Evolutionary conservation across 2,888 invertebrate genomes (phyloP).

Genomic region (Perdita meconis): DNA sequence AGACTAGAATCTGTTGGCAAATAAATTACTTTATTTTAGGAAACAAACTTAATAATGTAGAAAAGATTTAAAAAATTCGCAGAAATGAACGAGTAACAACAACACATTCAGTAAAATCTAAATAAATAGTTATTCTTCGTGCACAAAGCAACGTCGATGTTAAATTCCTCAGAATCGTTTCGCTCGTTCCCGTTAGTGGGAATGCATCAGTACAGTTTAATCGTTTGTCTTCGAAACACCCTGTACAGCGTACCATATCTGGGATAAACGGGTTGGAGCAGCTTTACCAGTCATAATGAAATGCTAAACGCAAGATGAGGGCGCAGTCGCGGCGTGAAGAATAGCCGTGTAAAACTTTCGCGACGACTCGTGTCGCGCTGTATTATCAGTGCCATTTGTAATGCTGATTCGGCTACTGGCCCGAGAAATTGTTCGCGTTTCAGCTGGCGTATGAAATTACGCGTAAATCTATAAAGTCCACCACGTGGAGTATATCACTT

Average conservation of each 20-base stretch:
- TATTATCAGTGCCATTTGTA: conserved; percentile 64
- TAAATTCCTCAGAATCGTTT: too few relatives aligned
- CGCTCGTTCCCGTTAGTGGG: too few relatives aligned
- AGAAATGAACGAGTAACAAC: too few relatives aligned
- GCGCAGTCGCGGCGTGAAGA: conserved; percentile 57
- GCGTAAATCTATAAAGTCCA: conserved; percentile 19
- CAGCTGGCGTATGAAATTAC: conserved; percentile 38
- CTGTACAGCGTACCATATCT: background rate
- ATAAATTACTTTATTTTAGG: too few relatives aligned
- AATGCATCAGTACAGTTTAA: too few relatives aligned
- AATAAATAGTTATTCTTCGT: too few relatives aligned
- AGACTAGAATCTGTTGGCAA: too few relatives aligned
- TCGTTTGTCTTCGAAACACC: too few relatives aligned
- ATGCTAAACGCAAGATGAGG: conserved; percentile 63
- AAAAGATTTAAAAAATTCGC: too few relatives aligned
- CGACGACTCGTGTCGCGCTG: conserved; percentile 55
- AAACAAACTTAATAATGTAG: too few relatives aligned
- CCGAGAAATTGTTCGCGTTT: conserved; percentile 57
- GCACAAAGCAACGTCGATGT: too few relatives aligned
- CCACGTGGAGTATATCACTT: background rate
- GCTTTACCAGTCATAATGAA: conserved; percentile 59
- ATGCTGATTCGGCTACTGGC: conserved; percentile 59
- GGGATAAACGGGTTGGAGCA: conserved; percentile 18
- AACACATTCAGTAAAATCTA: too few relatives aligned
- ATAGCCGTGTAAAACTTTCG: conserved; percentile 64